These are phyloP conservation scores for Drosophila nebulosa DNA, from an alignment of 1,140 invertebrate species.

Conservation along the genomic window DNA sequence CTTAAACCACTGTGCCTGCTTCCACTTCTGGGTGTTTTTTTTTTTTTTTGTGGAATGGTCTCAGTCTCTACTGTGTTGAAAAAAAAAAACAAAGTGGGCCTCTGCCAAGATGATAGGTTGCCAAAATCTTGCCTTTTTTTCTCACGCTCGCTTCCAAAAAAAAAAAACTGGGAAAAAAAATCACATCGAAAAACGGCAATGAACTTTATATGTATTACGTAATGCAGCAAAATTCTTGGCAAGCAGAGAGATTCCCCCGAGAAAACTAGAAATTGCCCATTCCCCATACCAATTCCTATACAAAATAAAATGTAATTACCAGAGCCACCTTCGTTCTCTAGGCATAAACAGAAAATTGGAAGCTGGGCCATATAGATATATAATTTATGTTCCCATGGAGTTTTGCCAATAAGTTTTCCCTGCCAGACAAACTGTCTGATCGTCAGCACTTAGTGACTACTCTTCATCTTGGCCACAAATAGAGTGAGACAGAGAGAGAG, in stretches of 20 bases:
- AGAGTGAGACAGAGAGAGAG: no score
- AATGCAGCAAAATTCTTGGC: slow-evolving; percentile 69
- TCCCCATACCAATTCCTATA: background rate
- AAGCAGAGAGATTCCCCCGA: slow-evolving; percentile 57
- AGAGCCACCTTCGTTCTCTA: slow-evolving; percentile 60
- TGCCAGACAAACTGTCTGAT: slow-evolving; percentile 57
- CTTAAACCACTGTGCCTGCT: slow-evolving; percentile 40
- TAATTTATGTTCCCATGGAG: slow-evolving; percentile 77
- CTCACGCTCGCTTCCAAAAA: slow-evolving; percentile 72
- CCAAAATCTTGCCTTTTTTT: slow-evolving; percentile 70
- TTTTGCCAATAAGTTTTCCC: slow-evolving; percentile 73
- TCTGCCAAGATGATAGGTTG: slow-evolving; percentile 72
- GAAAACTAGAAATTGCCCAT: slow-evolving; percentile 12
- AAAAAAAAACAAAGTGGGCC: slow-evolving; percentile 52
- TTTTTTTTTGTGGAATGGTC: background rate
- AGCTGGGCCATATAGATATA: slow-evolving; percentile 42
- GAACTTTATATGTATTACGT: slow-evolving; percentile 58
- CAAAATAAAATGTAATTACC: slow-evolving; percentile 60
- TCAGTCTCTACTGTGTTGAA: background rate
- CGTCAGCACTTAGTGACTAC: slow-evolving; percentile 1
- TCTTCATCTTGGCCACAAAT: background rate
- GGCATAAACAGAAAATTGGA: slow-evolving; percentile 65
- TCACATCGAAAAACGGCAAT: slow-evolving; percentile 52
- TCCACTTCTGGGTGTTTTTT: background rate
- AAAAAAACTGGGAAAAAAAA: slow-evolving; percentile 44